Base-by-base conservation (phyloP, 2,888 invertebrate species). In the Anthrax anthrax region DNA sequence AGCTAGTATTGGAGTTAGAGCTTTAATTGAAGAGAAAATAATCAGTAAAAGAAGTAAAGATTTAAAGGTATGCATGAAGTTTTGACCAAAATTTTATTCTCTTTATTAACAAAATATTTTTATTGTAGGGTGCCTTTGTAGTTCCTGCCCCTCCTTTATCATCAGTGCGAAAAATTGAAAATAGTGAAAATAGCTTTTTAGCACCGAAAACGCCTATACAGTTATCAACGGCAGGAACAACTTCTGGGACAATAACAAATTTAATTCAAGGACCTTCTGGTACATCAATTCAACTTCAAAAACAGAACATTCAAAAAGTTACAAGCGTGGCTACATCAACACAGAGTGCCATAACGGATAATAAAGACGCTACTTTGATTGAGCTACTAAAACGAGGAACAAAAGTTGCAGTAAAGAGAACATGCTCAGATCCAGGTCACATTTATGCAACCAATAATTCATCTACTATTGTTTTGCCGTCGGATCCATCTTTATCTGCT, bases 11-110 rank as follows among this genome's bases (percentile, higher is more conserved):
- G 89, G 88, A 49, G 89, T 91, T 8, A 73, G 91, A 49, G 90
- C 91, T 12, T 74, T 91, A 40, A 91, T 91, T 55, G 90, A 90
- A 70, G 91, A 91, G 65, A 91, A 91, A 68, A 91, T 91, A 54
- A 91, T 90, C 56, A 90, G 85, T 63, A 87, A 89, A 56, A 73
- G 90, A 58, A 80, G 60, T 54, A 69, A 68, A 58, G 68, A 69
- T 50, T 62, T 69, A 46, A 65, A 69, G 64, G 69, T 68, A 48
- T 50, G 10, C 5, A 14, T 34, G 5, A 12, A 34, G n/a, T 34
- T 34, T n/a, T 34, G 10, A 34, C 10, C 13, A 14, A 14, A 14
- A 34, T 34, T 34, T 12, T 34, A 34, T 34, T 34, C 4, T 34
- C 4, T 14, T 34, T 14, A 34, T 14, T 14, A 14, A 12, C 10